Conservation (phyloP, 2,888 invertebrate species). For the Girardia tigrina region DNA sequence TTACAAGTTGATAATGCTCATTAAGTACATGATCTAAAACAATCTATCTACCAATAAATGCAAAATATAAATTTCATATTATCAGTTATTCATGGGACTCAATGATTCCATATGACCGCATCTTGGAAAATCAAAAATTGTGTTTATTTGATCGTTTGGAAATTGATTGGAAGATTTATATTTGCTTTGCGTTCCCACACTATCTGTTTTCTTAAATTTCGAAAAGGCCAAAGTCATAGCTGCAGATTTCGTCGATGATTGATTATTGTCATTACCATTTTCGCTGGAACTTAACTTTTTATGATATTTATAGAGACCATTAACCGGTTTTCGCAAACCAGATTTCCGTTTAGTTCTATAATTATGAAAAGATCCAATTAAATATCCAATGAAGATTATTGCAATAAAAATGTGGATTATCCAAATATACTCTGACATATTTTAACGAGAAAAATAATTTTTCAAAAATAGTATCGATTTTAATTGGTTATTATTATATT, state of each 20-base stretch:
- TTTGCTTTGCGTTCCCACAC: background rate
- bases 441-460: background rate
- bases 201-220: background rate
- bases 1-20: no score
- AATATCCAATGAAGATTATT: conserved; percentile 2
- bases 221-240: conserved; percentile 7
- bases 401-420: conserved; percentile 1
- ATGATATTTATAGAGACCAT: background rate
- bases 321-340: background rate
- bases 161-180: background rate
- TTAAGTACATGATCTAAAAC: no score
- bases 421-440: background rate
- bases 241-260: background rate
- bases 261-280: background rate
- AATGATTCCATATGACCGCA: background rate
- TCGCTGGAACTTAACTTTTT: background rate
- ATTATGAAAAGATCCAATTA: conserved; percentile 1
- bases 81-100: conserved; percentile 6
- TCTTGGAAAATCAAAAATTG: background rate
- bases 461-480: background rate
- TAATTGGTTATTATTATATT: background rate
- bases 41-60: no score
- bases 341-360: conserved; percentile 10
- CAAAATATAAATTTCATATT: no score
- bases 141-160: background rate